These are phyloP conservation scores for Oncorhynchus tshawytscha DNA, from an alignment of 2,113 vertebrate species.

Conservation along the genomic window DNA sequence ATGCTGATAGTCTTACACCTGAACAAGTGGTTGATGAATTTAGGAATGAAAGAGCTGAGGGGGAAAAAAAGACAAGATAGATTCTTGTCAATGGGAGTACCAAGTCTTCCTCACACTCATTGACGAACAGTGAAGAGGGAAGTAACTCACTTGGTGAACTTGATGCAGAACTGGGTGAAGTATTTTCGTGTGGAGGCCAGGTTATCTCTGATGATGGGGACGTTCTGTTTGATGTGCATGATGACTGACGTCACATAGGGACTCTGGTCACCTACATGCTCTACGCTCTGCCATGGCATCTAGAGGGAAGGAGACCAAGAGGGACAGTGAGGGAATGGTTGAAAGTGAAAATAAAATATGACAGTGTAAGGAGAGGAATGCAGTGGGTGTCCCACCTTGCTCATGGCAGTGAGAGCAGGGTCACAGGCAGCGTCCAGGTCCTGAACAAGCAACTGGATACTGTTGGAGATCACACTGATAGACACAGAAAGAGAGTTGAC, in stretches of 20 bases:
- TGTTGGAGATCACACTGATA: slow-evolving; percentile 95
- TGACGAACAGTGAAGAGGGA: neutral
- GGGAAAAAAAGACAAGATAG: neutral
- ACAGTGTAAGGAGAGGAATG: neutral
- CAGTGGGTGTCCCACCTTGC: slow-evolving; percentile 81
- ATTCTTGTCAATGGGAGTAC: too few species aligned
- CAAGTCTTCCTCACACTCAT: neutral
- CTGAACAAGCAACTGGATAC: slow-evolving; percentile 96
- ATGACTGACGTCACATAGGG: slow-evolving; percentile 98
- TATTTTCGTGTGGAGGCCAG: slow-evolving; percentile 96
- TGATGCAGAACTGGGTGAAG: slow-evolving; percentile 99
- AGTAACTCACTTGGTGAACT: slow-evolving; percentile 90
- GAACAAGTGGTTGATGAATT: slow-evolving; percentile 98
- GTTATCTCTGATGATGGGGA: slow-evolving; percentile 96
- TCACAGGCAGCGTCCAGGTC: slow-evolving; percentile 96
- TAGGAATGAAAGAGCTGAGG: slow-evolving; percentile 94
- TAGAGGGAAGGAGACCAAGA: slow-evolving; percentile 41
- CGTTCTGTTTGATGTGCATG: slow-evolving; percentile 97
- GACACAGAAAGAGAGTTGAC: slow-evolving; percentile 10
- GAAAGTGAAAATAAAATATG: neutral
- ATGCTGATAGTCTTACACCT: slow-evolving; percentile 98
- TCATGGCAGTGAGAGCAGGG: slow-evolving; percentile 96
- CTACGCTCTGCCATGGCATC: slow-evolving; percentile 99
- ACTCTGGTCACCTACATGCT: slow-evolving; percentile 98
- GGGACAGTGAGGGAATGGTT: neutral